A percentile compares a stretch with the other conserved stretches of the same genome.
These are phyloP conservation scores for Lordiphosa andalusiaca DNA, from an alignment of 2,888 invertebrate genomes.

Conservation along the genomic window DNA sequence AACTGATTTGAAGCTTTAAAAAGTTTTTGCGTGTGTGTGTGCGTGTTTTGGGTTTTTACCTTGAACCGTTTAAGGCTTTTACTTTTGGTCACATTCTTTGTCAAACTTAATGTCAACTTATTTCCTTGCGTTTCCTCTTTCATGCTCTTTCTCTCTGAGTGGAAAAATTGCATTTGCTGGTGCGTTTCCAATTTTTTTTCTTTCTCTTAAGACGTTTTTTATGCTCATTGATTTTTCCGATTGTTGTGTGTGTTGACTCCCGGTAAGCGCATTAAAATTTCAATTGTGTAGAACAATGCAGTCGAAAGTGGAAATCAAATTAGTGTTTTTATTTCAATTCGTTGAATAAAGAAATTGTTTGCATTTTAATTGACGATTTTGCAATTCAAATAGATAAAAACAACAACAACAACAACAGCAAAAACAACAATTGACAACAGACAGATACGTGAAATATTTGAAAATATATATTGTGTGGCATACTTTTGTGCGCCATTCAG, in stretches of 20 bases:
- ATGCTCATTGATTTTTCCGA: conserved; percentile 6
- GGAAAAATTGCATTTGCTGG: not conserved
- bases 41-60: conserved; percentile 2
- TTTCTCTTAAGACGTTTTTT: conserved; percentile 3
- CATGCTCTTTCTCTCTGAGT: not conserved
- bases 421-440: not conserved
- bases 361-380: conserved; percentile 9
- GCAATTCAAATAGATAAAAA: not conserved
- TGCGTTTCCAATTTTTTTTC: not conserved
- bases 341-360: not conserved
- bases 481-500: conserved; percentile 1
- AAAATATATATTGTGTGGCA: not conserved
- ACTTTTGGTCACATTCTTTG: conserved; percentile 8
- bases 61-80: conserved; percentile 15
- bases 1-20: conserved; percentile 7
- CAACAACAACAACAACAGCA: not conserved
- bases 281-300: conserved; percentile 1
- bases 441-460: not conserved
- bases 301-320: not conserved
- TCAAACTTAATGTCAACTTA: conserved; percentile 15
- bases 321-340: conserved; percentile 4
- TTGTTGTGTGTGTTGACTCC: conserved; percentile 1
- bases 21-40: conserved; percentile 1
- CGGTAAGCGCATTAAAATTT: conserved; percentile 2
- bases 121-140: not conserved